Conservation (phyloP, 2,113 vertebrate species). For the Melanostigma gelatinosum region DNA sequence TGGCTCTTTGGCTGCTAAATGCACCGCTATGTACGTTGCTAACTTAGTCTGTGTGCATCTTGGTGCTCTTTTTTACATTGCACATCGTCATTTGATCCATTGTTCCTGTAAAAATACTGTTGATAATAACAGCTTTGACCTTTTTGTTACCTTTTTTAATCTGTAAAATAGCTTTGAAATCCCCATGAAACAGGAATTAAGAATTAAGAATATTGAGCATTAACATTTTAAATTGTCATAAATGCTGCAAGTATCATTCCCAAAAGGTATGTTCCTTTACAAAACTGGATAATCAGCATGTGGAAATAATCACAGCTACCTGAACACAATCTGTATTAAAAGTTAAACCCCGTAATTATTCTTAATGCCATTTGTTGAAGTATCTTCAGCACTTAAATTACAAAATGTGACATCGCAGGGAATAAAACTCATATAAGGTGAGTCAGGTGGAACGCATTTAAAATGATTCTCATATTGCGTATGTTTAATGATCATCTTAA, state of each 20-base stretch:
- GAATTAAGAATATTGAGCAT: background rate
- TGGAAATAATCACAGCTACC: background rate
- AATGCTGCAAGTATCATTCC: background rate
- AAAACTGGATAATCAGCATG: slow-evolving; percentile 8
- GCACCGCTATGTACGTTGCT: background rate
- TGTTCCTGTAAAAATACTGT: background rate
- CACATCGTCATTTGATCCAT: background rate
- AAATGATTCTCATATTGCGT: slow-evolving; percentile 6
- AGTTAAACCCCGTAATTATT: background rate
- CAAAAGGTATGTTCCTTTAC: background rate
- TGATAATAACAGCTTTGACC: background rate
- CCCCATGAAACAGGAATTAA: too few species aligned
- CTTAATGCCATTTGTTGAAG: slow-evolving; percentile 1
- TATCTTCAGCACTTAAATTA: background rate
- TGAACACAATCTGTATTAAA: slow-evolving; percentile 4
- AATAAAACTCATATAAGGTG: slow-evolving; percentile 4
- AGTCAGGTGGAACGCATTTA: slow-evolving; percentile 18
- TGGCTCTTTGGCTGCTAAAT: background rate
- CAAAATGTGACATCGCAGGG: background rate
- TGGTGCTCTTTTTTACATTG: background rate
- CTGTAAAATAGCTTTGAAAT: background rate
- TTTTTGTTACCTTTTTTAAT: background rate
- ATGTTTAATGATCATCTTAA: background rate
- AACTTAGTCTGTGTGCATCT: background rate
- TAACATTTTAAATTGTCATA: background rate